phyloP scores from a whole-genome alignment of 2,797 vertebrate species.

The Peromyscus aztecus region DNA sequence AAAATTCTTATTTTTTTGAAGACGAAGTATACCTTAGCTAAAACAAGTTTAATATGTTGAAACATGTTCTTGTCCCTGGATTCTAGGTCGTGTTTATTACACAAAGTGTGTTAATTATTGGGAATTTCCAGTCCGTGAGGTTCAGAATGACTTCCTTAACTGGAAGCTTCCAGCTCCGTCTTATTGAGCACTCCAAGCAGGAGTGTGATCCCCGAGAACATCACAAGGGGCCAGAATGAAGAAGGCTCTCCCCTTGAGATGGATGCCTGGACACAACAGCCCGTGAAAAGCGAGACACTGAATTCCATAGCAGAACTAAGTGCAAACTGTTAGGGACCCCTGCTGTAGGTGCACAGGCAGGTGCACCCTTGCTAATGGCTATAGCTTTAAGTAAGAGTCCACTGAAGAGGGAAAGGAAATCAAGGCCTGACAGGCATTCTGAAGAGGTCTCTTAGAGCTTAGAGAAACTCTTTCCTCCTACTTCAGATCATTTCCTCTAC shows the following conservation, averaged over 20 bases:
- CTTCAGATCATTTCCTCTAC: neutral
- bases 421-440: slow-evolving; percentile 10
- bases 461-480: neutral
- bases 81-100: slow-evolving; percentile 49
- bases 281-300: slow-evolving; percentile 33
- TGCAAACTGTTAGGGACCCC: slow-evolving; percentile 12
- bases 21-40: slow-evolving; percentile 57
- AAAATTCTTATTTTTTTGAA: slow-evolving; percentile 39
- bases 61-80: slow-evolving; percentile 30
- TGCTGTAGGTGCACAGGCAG: neutral
- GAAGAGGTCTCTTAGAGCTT: neutral
- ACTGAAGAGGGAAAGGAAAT: slow-evolving; percentile 31
- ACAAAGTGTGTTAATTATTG: slow-evolving; percentile 58
- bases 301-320: slow-evolving; percentile 42
- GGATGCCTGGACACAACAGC: slow-evolving; percentile 32
- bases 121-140: slow-evolving; percentile 52
- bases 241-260: slow-evolving; percentile 10
- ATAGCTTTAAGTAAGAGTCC: neutral
- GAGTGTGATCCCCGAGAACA: neutral
- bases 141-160: slow-evolving; percentile 30
- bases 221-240: neutral
- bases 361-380: slow-evolving; percentile 20
- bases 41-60: slow-evolving; percentile 61
- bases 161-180: slow-evolving; percentile 7
- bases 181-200: slow-evolving; percentile 48